Evolutionary conservation across 2,888 invertebrate species (phyloP).

Genomic region (Latrodectus elegans): DNA sequence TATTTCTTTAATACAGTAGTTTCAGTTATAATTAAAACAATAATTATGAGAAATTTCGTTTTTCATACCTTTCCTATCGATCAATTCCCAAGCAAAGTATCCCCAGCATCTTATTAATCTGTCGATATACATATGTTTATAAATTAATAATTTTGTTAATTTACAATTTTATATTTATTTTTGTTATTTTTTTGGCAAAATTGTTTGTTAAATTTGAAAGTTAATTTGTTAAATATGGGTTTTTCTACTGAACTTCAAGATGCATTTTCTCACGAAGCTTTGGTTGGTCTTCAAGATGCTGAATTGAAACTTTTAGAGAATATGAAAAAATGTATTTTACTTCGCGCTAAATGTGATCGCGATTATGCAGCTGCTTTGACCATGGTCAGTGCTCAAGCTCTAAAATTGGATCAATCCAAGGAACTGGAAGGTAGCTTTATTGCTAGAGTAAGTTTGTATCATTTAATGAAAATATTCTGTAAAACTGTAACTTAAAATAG

Average conservation of each 20-base stretch:
- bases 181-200: neutral
- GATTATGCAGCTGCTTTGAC: slow-evolving; percentile 89
- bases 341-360: slow-evolving; percentile 91
- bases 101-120: too few relatives aligned
- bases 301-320: slow-evolving; percentile 93
- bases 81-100: too few relatives aligned
- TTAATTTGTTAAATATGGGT: slow-evolving; percentile 76
- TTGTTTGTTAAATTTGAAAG: neutral
- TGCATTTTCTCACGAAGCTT: slow-evolving; percentile 91
- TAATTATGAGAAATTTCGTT: too few relatives aligned
- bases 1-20: too few relatives aligned
- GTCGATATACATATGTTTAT: too few relatives aligned
- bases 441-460: slow-evolving; percentile 47
- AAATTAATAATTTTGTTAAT: too few relatives aligned
- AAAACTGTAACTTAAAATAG: too few relatives aligned
- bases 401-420: slow-evolving; percentile 72
- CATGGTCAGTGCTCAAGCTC: slow-evolving; percentile 73
- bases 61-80: too few relatives aligned
- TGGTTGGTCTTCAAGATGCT: slow-evolving; percentile 91
- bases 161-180: neutral
- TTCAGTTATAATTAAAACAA: too few relatives aligned
- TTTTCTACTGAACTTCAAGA: slow-evolving; percentile 91
- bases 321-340: slow-evolving; percentile 89
- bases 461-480: too few relatives aligned
- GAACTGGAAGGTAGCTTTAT: slow-evolving; percentile 64